Percentiles rank a stretch among this genome's conserved stretches.
These are phyloP conservation scores for Telmatochromis brachygnathus DNA, from an alignment of 2,113 vertebrate species.

Conservation along the genomic window DNA sequence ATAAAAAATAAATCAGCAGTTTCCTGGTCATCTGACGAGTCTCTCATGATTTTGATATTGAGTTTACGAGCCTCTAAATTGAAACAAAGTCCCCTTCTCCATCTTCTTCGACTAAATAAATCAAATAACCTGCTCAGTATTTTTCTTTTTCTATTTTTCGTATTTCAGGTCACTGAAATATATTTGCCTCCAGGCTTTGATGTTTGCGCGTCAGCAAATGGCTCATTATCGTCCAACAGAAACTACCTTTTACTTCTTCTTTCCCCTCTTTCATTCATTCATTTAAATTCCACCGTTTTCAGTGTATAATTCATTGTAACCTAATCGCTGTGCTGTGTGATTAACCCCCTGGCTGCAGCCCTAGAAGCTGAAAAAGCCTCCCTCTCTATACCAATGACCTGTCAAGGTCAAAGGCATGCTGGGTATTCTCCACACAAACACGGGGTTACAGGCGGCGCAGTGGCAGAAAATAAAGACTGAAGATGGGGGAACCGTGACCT, in stretches of 20 bases:
- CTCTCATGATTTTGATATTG: neutral
- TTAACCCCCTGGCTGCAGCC: constrained; percentile 29
- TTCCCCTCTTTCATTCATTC: neutral
- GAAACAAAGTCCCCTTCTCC: neutral
- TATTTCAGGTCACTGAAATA: neutral
- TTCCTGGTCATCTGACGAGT: neutral
- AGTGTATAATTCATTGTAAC: constrained; percentile 40
- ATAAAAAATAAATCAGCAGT: neutral
- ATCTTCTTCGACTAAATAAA: neutral
- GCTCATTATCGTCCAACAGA: constrained; percentile 6
- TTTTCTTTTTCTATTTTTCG: neutral
- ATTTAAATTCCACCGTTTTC: constrained; percentile 10
- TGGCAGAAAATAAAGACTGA: constrained; percentile 4
- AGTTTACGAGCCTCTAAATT: neutral
- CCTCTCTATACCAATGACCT: constrained; percentile 54
- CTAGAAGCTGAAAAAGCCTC: constrained; percentile 14
- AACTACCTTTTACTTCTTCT: neutral
- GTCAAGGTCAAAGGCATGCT: constrained; percentile 72
- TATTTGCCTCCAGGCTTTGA: neutral
- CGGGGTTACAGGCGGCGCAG: constrained; percentile 12
- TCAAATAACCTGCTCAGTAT: neutral
- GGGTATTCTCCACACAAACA: constrained; percentile 51
- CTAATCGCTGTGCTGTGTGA: constrained; percentile 19
- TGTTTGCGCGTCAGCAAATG: neutral
- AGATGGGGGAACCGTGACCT: neutral